phyloP scores from a whole-genome alignment of 2,113 vertebrate species.

The Uria aalge region DNA sequence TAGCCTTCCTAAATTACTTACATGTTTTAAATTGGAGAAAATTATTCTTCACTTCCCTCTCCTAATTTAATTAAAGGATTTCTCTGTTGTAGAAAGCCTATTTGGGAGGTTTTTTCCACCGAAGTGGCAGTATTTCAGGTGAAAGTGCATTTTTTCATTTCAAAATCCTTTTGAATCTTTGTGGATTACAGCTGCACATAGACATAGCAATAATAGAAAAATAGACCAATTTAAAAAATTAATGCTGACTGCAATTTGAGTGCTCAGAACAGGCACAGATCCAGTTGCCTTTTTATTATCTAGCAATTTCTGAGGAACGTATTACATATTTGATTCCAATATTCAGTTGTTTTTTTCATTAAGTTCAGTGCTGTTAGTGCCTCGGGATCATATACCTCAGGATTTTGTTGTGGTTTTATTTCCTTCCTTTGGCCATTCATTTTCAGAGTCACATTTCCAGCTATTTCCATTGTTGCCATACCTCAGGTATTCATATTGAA shows the following conservation, averaged over 20 bases:
- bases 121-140: neutral
- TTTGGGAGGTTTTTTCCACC: neutral
- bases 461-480: neutral
- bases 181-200: neutral
- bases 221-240: neutral
- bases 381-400: neutral
- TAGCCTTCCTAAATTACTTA: neutral
- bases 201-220: neutral
- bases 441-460: conserved; percentile 15
- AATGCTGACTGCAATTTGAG: neutral
- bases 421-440: neutral
- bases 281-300: neutral
- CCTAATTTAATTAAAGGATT: neutral
- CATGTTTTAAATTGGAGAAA: conserved; percentile 2
- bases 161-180: neutral
- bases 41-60: neutral
- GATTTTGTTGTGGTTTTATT: conserved; percentile 1
- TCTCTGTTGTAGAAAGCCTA: neutral
- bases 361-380: neutral
- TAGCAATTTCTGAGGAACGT: neutral
- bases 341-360: neutral
- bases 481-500: neutral
- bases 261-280: neutral
- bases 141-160: neutral
- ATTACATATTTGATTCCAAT: neutral